Base-by-base conservation (phyloP, 1,140 invertebrate genomes). In the Macrostomum lignano region DNA sequence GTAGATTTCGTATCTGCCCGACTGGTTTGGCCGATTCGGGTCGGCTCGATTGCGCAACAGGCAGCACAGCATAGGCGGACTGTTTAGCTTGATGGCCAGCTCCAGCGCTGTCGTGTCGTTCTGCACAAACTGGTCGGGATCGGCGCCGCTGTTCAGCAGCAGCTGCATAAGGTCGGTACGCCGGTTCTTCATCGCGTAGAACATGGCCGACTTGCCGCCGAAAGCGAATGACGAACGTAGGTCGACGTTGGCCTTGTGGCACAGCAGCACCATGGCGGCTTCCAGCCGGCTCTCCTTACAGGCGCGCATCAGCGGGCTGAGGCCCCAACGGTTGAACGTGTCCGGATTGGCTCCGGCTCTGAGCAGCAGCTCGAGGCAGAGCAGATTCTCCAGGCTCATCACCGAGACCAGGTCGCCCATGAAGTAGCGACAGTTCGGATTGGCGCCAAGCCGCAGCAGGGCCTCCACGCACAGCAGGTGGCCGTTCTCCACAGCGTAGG, bases 391-490 rank as follows among this genome's bases (percentile, higher is more conserved):
- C 63, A 50, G 10, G 61, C 67, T 17, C 2, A 81, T 69, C 25
- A 81, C 57, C 48, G 79, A 81, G 34, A 84, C 75, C 56, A 82
- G 76, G 0, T 73, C 67, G 2, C 77, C 77, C 45, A 81, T 74
- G 55, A 82, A 82, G 42, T 57, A 57, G 25, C 58, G 45, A 63
- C 66, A 57, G 44, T 68, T 64, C 9, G 64, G 57, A 42, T 65
- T 55, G 4, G 66, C 66, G 1, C 66, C 65, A 67, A 74, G 54
- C 68, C 78, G 36, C 67, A 67, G 66, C 43, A 67, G 44, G 29
- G 65, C 40, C 25, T 55, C 47, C 2, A 62, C 62, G 17, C 74
- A 73, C 2, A 72, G 66, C 35, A 70, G 70, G 49, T 82, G 73
- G 34, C 73, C 71, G 49, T 79, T 78, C 42, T 75, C 68, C 28